phyloP scores from a whole-genome alignment of 1,140 invertebrate species.

The Aphidius ervi region DNA sequence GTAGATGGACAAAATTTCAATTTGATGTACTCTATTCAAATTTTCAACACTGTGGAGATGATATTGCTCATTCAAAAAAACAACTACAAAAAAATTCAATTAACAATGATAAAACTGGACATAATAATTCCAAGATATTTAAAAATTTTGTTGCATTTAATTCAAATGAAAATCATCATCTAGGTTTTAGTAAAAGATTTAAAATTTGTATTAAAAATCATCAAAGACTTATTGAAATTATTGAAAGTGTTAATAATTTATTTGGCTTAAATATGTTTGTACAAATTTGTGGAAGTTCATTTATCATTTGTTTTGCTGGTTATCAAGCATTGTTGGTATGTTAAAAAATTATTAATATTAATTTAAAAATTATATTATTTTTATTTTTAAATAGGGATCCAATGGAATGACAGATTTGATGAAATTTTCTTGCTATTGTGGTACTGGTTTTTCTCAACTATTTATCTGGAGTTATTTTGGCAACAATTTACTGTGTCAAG shows the following conservation, averaged over 20 bases:
- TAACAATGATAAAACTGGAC: background rate
- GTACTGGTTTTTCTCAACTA: constrained; percentile 23
- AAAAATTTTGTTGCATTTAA: constrained; percentile 15
- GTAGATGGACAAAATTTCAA: constrained; percentile 21
- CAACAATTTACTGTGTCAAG: constrained; percentile 22
- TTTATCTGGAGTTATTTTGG: constrained; percentile 23
- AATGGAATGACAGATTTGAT: constrained; percentile 17
- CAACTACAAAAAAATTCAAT: background rate
- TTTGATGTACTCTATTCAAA: constrained; percentile 24
- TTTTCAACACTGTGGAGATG: constrained; percentile 23
- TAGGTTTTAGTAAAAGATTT: constrained; percentile 21
- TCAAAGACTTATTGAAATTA: constrained; percentile 28
- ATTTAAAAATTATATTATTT: background rate
- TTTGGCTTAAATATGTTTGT: constrained; percentile 32
- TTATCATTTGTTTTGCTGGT: constrained; percentile 35
- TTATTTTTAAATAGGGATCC: constrained; percentile 13
- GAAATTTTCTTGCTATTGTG: constrained; percentile 21
- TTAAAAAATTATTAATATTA: background rate
- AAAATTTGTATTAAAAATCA: constrained; percentile 28
- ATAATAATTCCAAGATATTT: constrained; percentile 4
- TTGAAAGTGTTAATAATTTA: constrained; percentile 29
- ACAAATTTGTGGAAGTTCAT: constrained; percentile 33
- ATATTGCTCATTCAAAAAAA: background rate
- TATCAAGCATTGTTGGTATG: constrained; percentile 35
- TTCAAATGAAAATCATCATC: background rate